Evolutionary conservation across 2,888 invertebrate species (phyloP), one percentile per base, ranked within the genome.

Genomic region (Lithophane leautieri): DNA sequence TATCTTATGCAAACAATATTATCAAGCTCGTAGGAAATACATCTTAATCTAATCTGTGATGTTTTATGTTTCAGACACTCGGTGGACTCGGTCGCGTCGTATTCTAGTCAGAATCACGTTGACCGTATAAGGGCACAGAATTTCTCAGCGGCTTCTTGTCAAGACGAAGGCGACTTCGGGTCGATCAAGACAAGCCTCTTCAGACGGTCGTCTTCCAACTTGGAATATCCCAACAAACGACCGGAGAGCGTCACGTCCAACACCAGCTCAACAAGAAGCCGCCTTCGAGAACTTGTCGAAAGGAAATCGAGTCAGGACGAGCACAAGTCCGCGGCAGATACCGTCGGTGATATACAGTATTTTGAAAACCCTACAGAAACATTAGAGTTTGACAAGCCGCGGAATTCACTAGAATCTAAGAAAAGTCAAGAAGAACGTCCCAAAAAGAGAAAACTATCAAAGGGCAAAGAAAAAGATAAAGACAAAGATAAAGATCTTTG

Each of bases 21-120:
- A 95, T 95, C 95, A 78, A 54, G 73, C 79, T 76, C 87, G 84
- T 84, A 82, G 84, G 80, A 86, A 88, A 85, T 89, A 88, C 88
- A 93, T 89, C 90, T 88, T 94, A 93, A 95, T 94, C 94, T 95
- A 93, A 95, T 94, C 94, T 92, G 74, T 79, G 81, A 82, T 92
- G 88, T 94, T 94, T 93, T 94, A 79, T 85, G 88, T 97, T 96
- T 86, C 96, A 97, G 97, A 91, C 97, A 97, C 95, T 96, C 97
- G 93, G 97, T 96, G 94, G 97, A 97, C 95, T 96, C 97, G 96
- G 97, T 96, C 95, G 96, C 96, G 95, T 96, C 97, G 96, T 96
- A 96, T 95, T 96, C 96, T 96, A 97, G 96, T 92, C 96, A 96
- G 96, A 96, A 96, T 95, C 96, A 96, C 97, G 96, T 96, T 93